These are phyloP conservation scores for Graptemys geographica DNA, from an alignment of 2,797 vertebrate genomes.

Conservation along the genomic window DNA sequence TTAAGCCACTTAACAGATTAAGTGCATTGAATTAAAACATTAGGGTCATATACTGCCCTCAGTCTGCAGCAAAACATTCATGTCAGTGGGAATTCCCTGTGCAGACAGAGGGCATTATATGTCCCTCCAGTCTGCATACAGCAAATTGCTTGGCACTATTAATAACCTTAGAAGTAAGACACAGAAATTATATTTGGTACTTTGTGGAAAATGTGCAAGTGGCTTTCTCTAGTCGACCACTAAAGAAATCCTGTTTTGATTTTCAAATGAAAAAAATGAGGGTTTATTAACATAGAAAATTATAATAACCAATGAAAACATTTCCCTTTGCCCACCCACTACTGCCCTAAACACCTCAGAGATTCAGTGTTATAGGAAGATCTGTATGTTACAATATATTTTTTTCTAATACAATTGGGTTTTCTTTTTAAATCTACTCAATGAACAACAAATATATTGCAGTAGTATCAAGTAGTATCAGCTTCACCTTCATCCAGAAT, in stretches of 20 bases:
- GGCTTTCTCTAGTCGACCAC: constrained; percentile 66
- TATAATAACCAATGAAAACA: constrained; percentile 68
- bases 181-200: constrained; percentile 68
- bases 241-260: constrained; percentile 70
- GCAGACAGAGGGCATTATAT: constrained; percentile 41
- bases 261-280: constrained; percentile 71
- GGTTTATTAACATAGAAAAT: constrained; percentile 69
- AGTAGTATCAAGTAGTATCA: constrained; percentile 89
- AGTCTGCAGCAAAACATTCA: background rate
- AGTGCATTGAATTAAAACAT: constrained; percentile 30
- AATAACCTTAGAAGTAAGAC: constrained; percentile 50
- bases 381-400: constrained; percentile 80
- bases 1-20: constrained; percentile 51
- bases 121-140: constrained; percentile 35
- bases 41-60: constrained; percentile 33
- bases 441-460: background rate
- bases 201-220: constrained; percentile 69
- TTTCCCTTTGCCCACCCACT: constrained; percentile 70
- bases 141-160: constrained; percentile 58
- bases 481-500: constrained; percentile 92
- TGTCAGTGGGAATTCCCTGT: background rate
- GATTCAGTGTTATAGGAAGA: constrained; percentile 77
- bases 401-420: constrained; percentile 75
- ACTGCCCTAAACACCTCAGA: constrained; percentile 72
- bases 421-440: constrained; percentile 59